Percentiles rank a stretch among this genome's conserved stretches.
Conservation (phyloP, 2,888 invertebrate species). For the Himalopsyche anomala region DNA sequence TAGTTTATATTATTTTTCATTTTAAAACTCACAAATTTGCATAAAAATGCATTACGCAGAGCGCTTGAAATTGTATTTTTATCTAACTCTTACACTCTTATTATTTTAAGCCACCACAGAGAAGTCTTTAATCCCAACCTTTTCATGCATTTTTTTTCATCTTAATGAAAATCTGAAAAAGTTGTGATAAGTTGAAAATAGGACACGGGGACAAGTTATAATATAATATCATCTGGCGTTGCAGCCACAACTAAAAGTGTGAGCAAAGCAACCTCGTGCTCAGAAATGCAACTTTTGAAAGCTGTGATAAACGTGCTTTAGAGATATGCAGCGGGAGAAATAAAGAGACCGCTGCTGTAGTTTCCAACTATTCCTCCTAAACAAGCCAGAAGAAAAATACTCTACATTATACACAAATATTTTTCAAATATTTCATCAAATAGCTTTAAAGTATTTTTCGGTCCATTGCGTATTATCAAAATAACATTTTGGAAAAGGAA, state of each 20-base stretch:
- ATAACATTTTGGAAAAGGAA: too few species aligned
- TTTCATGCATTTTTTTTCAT: background rate
- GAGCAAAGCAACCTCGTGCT: conserved; percentile 32
- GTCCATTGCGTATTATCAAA: too few species aligned
- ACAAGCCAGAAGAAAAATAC: background rate
- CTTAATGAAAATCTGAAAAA: conserved; percentile 29
- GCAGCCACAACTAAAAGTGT: conserved; percentile 50
- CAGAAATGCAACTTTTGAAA: conserved; percentile 49
- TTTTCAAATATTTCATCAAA: too few species aligned
- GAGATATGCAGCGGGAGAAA: background rate
- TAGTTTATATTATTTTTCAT: too few species aligned
- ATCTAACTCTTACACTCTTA: too few species aligned
- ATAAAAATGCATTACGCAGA: too few species aligned
- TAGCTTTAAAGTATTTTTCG: too few species aligned
- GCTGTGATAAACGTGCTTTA: conserved; percentile 50
- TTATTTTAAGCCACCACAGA: background rate
- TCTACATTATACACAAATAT: too few species aligned
- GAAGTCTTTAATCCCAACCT: background rate
- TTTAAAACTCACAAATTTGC: too few species aligned
- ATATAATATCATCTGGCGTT: conserved; percentile 19
- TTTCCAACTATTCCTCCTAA: background rate
- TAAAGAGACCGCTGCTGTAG: background rate
- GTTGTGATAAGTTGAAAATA: conserved; percentile 36
- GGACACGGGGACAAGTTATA: conserved; percentile 1
- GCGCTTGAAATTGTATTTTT: too few species aligned